Conservation (phyloP, 2,113 vertebrate genomes). For the Nesogale talazaci region DNA sequence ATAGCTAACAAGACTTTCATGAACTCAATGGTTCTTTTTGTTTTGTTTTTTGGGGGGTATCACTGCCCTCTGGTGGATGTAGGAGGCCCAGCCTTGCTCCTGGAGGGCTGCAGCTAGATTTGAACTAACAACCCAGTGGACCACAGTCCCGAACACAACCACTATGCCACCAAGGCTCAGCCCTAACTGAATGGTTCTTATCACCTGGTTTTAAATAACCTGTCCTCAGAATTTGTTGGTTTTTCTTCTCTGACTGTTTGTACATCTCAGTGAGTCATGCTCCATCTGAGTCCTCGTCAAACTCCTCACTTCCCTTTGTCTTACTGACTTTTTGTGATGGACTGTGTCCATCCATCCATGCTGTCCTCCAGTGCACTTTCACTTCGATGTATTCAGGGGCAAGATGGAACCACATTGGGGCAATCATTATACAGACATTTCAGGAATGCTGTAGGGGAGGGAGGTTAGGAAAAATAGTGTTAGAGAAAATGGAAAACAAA, state of each 20-base stretch:
- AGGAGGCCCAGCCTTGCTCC: too few species aligned
- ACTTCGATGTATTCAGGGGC: background rate
- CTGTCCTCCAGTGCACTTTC: background rate
- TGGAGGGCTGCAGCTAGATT: too few species aligned
- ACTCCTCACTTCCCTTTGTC: background rate
- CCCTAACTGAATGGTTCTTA: background rate
- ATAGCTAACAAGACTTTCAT: background rate
- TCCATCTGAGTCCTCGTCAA: fast-evolving
- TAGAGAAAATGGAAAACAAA: background rate
- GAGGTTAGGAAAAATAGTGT: background rate
- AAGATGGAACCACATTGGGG: background rate
- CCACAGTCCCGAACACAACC: too few species aligned
- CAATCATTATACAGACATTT: background rate
- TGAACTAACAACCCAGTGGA: too few species aligned
- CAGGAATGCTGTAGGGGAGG: background rate
- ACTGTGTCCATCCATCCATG: too few species aligned
- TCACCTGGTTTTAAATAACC: background rate
- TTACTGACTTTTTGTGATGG: background rate
- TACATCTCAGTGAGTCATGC: background rate
- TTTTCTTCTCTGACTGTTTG: background rate
- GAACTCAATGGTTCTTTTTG: background rate
- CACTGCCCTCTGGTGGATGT: too few species aligned
- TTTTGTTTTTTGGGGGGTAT: too few species aligned
- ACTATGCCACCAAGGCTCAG: too few species aligned
- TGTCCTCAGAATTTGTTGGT: background rate